A percentile compares a stretch with the other conserved stretches of the same genome.
These are phyloP conservation scores for Clytia hemisphaerica DNA, from an alignment of 30 jellyfish, hydroid and myxozoan genomes.

Conservation along the genomic window DNA sequence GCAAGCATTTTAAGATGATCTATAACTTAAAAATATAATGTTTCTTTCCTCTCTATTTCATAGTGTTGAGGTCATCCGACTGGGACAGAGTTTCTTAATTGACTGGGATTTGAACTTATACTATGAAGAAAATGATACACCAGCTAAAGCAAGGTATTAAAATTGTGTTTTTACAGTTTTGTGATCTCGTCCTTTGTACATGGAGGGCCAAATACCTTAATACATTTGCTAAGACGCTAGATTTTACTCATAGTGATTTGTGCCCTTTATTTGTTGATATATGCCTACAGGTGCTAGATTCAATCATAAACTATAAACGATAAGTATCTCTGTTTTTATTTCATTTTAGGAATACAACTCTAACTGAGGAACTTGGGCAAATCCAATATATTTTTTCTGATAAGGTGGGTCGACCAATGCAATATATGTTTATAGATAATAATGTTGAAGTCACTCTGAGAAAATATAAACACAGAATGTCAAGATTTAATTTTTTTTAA, in stretches of 20 bases:
- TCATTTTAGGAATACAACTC: constrained; percentile 76
- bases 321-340: not conserved
- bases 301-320: not conserved
- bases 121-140: constrained; percentile 74
- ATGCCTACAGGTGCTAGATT: not conserved
- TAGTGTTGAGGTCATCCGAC: constrained; percentile 89
- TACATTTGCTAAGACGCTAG: too few species aligned
- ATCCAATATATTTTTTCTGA: constrained; percentile 90
- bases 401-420: too few species aligned
- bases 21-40: too few species aligned
- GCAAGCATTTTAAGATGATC: not conserved
- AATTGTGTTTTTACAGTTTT: not conserved
- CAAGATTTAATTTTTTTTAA: too few species aligned
- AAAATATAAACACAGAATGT: too few species aligned
- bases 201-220: not conserved
- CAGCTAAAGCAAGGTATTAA: constrained; percentile 93
- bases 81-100: constrained; percentile 93
- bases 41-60: not conserved
- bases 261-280: not conserved
- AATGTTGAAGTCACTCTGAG: too few species aligned
- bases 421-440: too few species aligned
- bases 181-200: not conserved
- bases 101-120: constrained; percentile 84
- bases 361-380: constrained; percentile 95
- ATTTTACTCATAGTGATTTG: too few species aligned